phyloP scores from a whole-genome alignment of 2,113 vertebrate species.

The Pristiophorus japonicus region DNA sequence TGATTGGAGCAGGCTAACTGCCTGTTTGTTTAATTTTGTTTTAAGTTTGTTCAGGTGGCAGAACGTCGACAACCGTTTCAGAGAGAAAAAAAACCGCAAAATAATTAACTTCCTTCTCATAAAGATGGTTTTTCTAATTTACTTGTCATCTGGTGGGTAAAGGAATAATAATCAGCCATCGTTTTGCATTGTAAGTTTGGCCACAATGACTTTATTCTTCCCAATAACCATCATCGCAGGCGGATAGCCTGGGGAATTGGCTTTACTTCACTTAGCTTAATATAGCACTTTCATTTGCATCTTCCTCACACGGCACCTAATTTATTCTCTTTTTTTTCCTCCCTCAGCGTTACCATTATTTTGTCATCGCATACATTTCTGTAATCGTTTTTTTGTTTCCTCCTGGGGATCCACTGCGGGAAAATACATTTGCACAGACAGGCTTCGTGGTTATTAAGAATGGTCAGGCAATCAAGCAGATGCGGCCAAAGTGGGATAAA shows the following conservation, averaged over 20 bases:
- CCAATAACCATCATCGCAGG: constrained; percentile 26
- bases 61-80: not conserved
- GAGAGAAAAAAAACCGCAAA: not conserved
- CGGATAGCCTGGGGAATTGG: constrained; percentile 18
- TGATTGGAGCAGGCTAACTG: not conserved
- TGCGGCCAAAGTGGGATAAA: not conserved
- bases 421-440: constrained; percentile 14
- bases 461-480: not conserved
- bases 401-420: not conserved
- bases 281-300: constrained; percentile 34
- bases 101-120: constrained; percentile 9
- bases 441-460: not conserved
- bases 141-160: constrained; percentile 27
- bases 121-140: constrained; percentile 32
- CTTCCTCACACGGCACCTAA: constrained; percentile 28
- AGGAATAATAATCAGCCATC: constrained; percentile 16
- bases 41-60: constrained; percentile 13
- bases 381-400: constrained; percentile 31
- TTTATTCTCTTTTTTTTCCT: not conserved
- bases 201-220: constrained; percentile 5
- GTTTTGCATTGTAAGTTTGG: constrained; percentile 32
- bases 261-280: constrained; percentile 31
- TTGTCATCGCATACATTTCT: constrained; percentile 29
- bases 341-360: constrained; percentile 25
- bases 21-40: not conserved